Conservation (phyloP, 2,888 invertebrate species). For the Lacanobia wlatinum region DNA sequence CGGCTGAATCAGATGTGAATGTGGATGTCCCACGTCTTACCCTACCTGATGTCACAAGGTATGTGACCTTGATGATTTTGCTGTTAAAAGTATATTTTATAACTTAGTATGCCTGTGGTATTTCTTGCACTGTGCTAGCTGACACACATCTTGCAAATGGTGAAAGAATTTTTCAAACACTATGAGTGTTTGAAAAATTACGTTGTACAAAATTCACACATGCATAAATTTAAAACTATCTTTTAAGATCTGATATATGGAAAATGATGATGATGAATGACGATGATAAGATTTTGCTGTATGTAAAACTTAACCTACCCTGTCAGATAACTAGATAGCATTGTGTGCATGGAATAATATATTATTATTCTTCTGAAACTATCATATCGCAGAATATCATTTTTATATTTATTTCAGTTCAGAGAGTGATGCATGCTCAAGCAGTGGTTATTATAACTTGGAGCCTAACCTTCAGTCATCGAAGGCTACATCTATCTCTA, state of each 20-base stretch:
- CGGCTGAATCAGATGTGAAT: slow-evolving; percentile 83
- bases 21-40: slow-evolving; percentile 79
- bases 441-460: slow-evolving; percentile 75
- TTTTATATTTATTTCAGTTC: slow-evolving; percentile 68
- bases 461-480: slow-evolving; percentile 73
- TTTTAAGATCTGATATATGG: no score
- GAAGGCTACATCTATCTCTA: slow-evolving; percentile 75
- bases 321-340: no score
- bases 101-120: background rate
- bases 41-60: slow-evolving; percentile 86
- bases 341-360: background rate
- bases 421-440: slow-evolving; percentile 74
- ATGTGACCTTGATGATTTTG: background rate
- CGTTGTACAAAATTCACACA: background rate
- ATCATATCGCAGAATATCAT: slow-evolving; percentile 38
- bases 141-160: background rate
- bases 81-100: background rate
- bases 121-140: background rate
- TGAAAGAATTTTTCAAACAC: no score
- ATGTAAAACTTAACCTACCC: no score
- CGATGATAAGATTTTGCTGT: no score
- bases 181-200: no score
- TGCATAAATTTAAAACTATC: no score
- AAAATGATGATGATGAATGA: no score
- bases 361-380: background rate